phyloP scores from a whole-genome alignment of 2,888 invertebrate genomes.

The Nasonia oneida region DNA sequence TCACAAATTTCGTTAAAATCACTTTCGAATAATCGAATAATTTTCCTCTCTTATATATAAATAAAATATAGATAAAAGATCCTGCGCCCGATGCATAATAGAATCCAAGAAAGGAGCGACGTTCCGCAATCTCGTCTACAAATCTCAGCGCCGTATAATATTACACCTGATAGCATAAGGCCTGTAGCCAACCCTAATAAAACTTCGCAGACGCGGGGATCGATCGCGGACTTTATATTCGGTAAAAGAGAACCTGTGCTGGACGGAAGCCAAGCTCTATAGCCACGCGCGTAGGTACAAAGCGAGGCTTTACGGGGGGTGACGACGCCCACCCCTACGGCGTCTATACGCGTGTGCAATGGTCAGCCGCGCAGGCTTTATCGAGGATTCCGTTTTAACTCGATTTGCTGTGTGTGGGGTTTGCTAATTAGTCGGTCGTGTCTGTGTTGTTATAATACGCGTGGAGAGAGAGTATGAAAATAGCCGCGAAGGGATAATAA shows the following conservation, averaged over 20 bases:
- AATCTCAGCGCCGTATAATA: background rate
- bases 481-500: background rate
- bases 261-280: background rate
- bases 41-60: too few relatives aligned
- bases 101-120: background rate
- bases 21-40: background rate
- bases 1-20: background rate
- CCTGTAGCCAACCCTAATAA: background rate
- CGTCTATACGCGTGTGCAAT: slow-evolving; percentile 28
- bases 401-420: background rate
- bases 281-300: background rate
- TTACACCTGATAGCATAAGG: background rate
- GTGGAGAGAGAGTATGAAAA: too few relatives aligned
- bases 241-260: background rate
- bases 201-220: background rate
- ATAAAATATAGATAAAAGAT: too few relatives aligned
- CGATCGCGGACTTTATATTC: background rate
- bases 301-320: background rate
- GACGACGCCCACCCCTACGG: background rate
- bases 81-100: background rate
- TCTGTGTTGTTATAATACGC: background rate
- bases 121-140: background rate
- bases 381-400: background rate
- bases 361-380: background rate
- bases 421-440: background rate